phyloP scores from a whole-genome alignment of 2,113 vertebrate species.

The Ciconia maguari region DNA sequence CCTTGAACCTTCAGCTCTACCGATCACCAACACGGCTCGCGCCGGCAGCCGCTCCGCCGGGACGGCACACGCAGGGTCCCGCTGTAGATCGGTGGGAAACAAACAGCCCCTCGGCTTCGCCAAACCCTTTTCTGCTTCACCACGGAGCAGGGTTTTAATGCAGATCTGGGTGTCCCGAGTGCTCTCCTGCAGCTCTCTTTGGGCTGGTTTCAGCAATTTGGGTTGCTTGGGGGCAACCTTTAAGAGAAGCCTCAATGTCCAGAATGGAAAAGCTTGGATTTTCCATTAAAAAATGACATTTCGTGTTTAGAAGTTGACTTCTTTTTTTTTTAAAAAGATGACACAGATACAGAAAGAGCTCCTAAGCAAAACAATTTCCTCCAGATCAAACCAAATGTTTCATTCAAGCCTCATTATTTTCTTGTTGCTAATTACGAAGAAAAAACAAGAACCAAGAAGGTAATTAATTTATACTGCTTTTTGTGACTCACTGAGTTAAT shows the following conservation, averaged over 20 bases:
- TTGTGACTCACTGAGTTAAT: slow-evolving; percentile 13
- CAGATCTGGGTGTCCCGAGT: not conserved
- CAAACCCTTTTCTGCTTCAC: not conserved
- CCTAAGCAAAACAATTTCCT: not conserved
- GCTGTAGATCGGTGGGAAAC: not conserved
- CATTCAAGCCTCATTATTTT: slow-evolving; percentile 24
- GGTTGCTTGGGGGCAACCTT: not conserved
- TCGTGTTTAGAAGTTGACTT: not conserved
- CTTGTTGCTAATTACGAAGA: not conserved
- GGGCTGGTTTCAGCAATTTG: not conserved
- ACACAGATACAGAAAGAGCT: slow-evolving; percentile 6
- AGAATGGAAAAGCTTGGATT: not conserved
- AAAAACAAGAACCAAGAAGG: slow-evolving; percentile 6
- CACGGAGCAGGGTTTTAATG: not conserved
- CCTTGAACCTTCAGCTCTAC: not conserved
- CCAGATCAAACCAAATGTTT: slow-evolving; percentile 15
- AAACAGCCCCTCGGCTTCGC: not conserved
- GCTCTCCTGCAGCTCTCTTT: not conserved
- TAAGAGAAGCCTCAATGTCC: not conserved
- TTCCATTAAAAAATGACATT: not conserved
- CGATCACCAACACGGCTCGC: fast-evolving
- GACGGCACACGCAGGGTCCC: fast-evolving
- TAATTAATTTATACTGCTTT: slow-evolving; percentile 31
- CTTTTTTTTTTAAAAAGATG: not conserved
- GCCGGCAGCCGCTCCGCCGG: not conserved